Percentiles rank a stretch among this genome's conserved stretches.
Conservation (phyloP, 2,797 vertebrate species). For the Holocentrus rufus region DNA sequence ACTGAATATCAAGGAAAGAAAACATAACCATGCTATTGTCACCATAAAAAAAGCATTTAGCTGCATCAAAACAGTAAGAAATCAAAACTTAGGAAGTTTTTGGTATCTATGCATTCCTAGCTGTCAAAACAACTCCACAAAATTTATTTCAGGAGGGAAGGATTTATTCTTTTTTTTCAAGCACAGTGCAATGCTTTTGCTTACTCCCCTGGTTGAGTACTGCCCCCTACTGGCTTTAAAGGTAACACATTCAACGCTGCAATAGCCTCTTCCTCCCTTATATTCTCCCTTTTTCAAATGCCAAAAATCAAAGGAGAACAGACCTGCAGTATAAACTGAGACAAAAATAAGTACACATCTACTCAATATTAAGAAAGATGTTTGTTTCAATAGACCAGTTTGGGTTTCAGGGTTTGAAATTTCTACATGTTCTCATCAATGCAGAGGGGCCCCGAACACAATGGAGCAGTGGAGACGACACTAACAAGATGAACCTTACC, state of each 20-base stretch:
- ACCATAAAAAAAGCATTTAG: neutral
- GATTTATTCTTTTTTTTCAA: constrained; percentile 33
- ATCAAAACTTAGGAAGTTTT: neutral
- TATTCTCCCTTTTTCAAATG: constrained; percentile 9
- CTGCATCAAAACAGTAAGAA: neutral
- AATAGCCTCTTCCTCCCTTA: neutral
- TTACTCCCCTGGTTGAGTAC: constrained; percentile 69
- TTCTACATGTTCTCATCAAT: neutral
- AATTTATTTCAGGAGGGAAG: constrained; percentile 6
- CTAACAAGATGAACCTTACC: neutral
- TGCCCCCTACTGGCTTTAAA: constrained; percentile 76
- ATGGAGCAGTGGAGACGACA: neutral
- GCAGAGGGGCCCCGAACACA: neutral
- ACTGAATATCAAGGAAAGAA: neutral
- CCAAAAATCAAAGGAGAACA: constrained; percentile 4
- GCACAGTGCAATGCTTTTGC: constrained; percentile 16
- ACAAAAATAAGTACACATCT: neutral
- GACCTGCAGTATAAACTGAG: neutral
- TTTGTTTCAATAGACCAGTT: neutral
- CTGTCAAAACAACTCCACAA: constrained; percentile 21
- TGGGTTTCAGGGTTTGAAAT: neutral
- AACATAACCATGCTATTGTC: neutral
- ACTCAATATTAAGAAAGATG: neutral
- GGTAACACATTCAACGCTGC: neutral
- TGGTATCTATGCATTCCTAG: constrained; percentile 10